These are phyloP conservation scores for Tympanoctomys barrerae DNA, from an alignment of 2,797 vertebrate species.

Conservation along the genomic window DNA sequence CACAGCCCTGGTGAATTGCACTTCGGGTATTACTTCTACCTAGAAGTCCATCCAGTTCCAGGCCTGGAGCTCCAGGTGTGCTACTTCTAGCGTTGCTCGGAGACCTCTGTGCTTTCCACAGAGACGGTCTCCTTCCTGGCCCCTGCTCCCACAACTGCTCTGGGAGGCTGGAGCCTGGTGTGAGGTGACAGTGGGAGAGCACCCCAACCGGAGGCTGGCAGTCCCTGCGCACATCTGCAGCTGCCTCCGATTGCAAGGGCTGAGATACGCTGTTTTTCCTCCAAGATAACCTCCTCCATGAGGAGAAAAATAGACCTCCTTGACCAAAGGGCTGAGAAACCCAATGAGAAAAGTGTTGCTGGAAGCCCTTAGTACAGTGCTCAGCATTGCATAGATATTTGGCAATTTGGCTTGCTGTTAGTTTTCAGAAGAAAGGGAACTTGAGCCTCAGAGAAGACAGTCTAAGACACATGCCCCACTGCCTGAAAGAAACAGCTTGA, in stretches of 20 bases:
- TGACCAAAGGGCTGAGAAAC: not conserved
- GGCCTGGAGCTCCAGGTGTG: not conserved
- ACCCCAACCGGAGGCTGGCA: not conserved
- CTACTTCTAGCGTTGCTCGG: not conserved
- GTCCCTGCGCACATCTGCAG: not conserved
- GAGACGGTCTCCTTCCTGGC: not conserved
- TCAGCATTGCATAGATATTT: not conserved
- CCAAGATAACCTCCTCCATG: not conserved
- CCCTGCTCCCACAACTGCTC: not conserved
- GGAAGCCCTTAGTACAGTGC: not conserved
- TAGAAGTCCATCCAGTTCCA: not conserved
- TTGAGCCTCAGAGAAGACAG: not conserved
- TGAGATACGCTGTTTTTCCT: not conserved
- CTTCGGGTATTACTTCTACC: not conserved
- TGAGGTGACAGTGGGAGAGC: not conserved
- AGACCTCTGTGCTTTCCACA: not conserved
- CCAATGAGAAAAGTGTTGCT: not conserved
- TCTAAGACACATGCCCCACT: not conserved
- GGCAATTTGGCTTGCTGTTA: not conserved
- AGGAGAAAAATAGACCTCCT: not conserved
- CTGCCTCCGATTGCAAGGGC: not conserved
- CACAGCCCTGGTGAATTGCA: not conserved
- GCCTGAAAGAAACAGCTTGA: not conserved
- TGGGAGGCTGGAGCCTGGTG: not conserved
- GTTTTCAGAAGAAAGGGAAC: conserved; percentile 28